Percentiles rank a stretch among this genome's conserved stretches.
These are phyloP conservation scores for Deilephila porcellus DNA, from an alignment of 2,888 invertebrate species.

Conservation along the genomic window DNA sequence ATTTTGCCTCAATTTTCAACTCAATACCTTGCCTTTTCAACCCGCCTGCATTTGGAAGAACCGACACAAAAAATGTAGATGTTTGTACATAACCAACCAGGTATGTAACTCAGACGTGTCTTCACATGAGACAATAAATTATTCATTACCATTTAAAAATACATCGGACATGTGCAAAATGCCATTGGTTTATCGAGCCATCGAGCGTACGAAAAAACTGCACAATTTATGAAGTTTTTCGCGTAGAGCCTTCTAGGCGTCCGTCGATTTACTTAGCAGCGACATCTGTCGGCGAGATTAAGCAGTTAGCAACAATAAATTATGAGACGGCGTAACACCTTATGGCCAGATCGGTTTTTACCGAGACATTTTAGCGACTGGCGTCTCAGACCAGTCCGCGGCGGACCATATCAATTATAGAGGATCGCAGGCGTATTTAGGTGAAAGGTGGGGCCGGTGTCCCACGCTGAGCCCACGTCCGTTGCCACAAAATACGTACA, in stretches of 20 bases:
- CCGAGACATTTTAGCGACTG: constrained; percentile 60
- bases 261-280: constrained; percentile 30
- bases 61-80: background rate
- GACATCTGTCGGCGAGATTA: constrained; percentile 62
- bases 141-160: constrained; percentile 49
- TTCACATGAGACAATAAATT: constrained; percentile 34
- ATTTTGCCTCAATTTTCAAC: background rate
- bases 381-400: constrained; percentile 56
- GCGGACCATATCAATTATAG: constrained; percentile 68
- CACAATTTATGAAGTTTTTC: constrained; percentile 3
- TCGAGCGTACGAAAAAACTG: constrained; percentile 7
- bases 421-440: constrained; percentile 66
- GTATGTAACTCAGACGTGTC: background rate
- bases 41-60: background rate
- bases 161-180: constrained; percentile 56
- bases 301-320: constrained; percentile 65
- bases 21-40: background rate
- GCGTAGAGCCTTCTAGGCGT: background rate
- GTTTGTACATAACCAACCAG: background rate
- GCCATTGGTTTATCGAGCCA: constrained; percentile 37
- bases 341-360: constrained; percentile 55
- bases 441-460: constrained; percentile 55
- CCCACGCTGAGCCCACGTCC: constrained; percentile 17
- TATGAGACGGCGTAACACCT: constrained; percentile 56
- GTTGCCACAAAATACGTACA: constrained; percentile 18